Base-by-base conservation (phyloP, 2,888 invertebrate species). In the Agapostemon virescens region DNA sequence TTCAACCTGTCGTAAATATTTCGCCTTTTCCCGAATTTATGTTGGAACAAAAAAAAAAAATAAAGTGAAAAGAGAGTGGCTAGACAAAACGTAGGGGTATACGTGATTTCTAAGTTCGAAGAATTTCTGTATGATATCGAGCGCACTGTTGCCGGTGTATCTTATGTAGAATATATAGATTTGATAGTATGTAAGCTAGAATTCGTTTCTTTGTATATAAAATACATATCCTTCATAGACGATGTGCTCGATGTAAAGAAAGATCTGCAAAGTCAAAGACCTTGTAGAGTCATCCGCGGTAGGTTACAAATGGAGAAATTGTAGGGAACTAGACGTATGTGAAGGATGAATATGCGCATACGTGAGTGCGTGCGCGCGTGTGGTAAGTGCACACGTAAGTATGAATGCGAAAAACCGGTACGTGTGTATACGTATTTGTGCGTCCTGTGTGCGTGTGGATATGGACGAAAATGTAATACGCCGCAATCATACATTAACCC, bases 211-310 rank as follows among this genome's bases (percentile, higher is more conserved):
- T 90, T 92, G 92, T 92, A 92, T 88, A 92, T 92, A 92, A 92
- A 88, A 92, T 88, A 92, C 91, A 92, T 92, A 92, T 92, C 91
- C 86, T 84, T 85, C 86, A 82, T 87, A 87, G 86, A 81, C 82
- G 74, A 87, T 87, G 87, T 88, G 88, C 90, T 90, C 88, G 87
- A 85, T 90, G 87, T 90, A 87, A 89, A 88, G 80, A 88, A 82
- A 84, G 81, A 85, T 86, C 85, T 81, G 82, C 86, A 83, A 86
- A 76, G 84, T 85, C 77, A 52, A 86, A 85, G 83, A 85, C 80
- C 74, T 88, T 87, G 83, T 82, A 84, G 73, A 85, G 77, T 83
- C 73, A 74, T 84, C 79, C 81, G 77, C 79, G 83, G 79, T 83
- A 84, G 81, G 75, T 79, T 72, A 74, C 49, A 67, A 73, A 70